Evolutionary conservation across 2,113 vertebrate genomes (phyloP).

Genomic region (Fulmarus glacialis): DNA sequence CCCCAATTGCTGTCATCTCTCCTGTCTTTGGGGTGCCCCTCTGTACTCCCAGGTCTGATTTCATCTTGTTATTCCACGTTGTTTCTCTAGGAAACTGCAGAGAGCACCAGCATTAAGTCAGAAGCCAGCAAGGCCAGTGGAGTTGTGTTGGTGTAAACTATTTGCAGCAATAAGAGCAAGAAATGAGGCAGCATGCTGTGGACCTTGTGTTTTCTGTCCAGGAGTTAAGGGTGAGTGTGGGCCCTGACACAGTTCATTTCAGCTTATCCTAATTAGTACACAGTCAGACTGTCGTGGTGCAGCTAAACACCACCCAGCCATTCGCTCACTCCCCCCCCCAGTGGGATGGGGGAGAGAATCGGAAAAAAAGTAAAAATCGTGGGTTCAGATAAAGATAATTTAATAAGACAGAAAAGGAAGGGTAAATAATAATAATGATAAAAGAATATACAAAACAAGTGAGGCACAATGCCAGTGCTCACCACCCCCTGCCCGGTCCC

Average conservation of each 20-base stretch:
- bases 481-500: not conserved
- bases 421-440: not conserved
- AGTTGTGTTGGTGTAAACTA: not conserved
- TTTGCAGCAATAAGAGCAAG: not conserved
- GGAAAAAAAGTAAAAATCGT: not conserved
- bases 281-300: not conserved
- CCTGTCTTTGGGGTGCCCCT: not conserved
- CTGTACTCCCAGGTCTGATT: not conserved
- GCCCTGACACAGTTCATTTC: not conserved
- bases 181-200: not conserved
- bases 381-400: not conserved
- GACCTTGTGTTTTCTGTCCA: not conserved
- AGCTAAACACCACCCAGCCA: not conserved
- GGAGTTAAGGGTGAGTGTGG: not conserved
- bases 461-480: not conserved
- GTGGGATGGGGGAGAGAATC: not conserved
- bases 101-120: accelerated
- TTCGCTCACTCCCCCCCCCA: not conserved
- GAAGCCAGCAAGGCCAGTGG: not conserved
- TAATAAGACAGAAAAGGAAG: not conserved
- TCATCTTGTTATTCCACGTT: not conserved
- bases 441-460: not conserved
- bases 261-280: not conserved
- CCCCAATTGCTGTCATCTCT: not conserved
- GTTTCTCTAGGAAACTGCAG: not conserved